Conservation (phyloP, 2,888 invertebrate genomes). For the Helobdella robusta region DNA sequence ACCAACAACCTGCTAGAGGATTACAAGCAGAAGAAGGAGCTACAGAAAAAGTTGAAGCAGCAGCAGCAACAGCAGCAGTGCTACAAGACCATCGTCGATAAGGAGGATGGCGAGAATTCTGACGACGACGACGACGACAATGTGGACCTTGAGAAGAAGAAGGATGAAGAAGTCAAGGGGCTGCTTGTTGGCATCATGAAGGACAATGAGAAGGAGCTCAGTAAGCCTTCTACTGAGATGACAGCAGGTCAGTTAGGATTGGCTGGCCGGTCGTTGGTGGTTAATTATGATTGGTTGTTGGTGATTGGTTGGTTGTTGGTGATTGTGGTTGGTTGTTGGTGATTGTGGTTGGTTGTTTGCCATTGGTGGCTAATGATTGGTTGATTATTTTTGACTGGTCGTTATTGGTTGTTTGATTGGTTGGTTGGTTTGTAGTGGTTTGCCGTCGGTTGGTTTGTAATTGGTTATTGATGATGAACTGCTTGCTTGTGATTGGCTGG, state of each 20-base stretch:
- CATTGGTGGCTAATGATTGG: not conserved
- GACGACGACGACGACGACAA: slow-evolving; percentile 31
- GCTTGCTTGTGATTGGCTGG: too few species aligned
- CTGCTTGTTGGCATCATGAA: slow-evolving; percentile 30
- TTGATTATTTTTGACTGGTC: not conserved
- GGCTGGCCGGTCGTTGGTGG: too few species aligned
- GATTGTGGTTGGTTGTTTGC: not conserved
- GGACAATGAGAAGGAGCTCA: slow-evolving; percentile 52
- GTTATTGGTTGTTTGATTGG: too few species aligned
- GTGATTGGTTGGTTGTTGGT: not conserved
- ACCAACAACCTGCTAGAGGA: slow-evolving; percentile 86
- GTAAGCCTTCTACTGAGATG: slow-evolving; percentile 49
- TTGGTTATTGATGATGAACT: too few species aligned
- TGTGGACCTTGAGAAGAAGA: slow-evolving; percentile 37
- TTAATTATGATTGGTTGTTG: too few species aligned
- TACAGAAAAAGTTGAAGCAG: slow-evolving; percentile 28
- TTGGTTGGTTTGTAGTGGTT: too few species aligned
- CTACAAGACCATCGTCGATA: slow-evolving; percentile 1
- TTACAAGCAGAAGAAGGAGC: slow-evolving; percentile 58
- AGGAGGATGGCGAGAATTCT: slow-evolving; percentile 19
- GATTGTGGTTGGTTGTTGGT: not conserved
- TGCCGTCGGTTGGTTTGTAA: too few species aligned
- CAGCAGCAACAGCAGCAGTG: too few species aligned
- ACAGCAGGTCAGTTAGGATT: not conserved
- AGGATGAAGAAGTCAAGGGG: slow-evolving; percentile 36